Conservation (phyloP, 2,888 invertebrate species). For the Spisula subtruncata region DNA sequence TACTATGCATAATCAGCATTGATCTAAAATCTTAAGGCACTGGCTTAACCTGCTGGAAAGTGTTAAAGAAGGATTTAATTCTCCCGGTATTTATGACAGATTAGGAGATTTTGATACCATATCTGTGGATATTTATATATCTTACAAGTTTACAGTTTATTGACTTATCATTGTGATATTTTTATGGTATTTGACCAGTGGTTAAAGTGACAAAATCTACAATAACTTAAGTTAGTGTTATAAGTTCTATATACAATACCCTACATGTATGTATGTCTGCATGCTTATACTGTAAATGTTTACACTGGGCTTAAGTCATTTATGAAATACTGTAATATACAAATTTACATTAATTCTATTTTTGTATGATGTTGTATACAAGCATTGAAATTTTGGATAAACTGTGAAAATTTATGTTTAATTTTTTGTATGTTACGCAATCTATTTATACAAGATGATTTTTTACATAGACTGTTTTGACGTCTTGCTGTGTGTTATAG, state of each 20-base stretch:
- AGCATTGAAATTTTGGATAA: constrained; percentile 9
- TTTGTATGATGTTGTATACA: background rate
- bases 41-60: background rate
- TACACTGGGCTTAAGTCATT: background rate
- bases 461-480: background rate
- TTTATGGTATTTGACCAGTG: constrained; percentile 20
- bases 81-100: constrained; percentile 28
- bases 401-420: constrained; percentile 24
- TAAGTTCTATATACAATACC: no score
- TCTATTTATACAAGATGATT: background rate
- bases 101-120: constrained; percentile 35
- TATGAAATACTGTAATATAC: no score
- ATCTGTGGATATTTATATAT: constrained; percentile 23
- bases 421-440: constrained; percentile 12
- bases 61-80: constrained; percentile 23
- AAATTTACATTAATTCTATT: background rate
- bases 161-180: constrained; percentile 18
- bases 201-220: constrained; percentile 4
- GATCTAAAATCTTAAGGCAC: constrained; percentile 10
- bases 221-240: background rate
- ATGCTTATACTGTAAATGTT: no score
- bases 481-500: constrained; percentile 18
- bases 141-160: constrained; percentile 10
- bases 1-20: background rate
- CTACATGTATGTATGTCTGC: no score